These are phyloP conservation scores for Gryllus longicercus DNA, from an alignment of 2,888 invertebrate species.

Conservation along the genomic window DNA sequence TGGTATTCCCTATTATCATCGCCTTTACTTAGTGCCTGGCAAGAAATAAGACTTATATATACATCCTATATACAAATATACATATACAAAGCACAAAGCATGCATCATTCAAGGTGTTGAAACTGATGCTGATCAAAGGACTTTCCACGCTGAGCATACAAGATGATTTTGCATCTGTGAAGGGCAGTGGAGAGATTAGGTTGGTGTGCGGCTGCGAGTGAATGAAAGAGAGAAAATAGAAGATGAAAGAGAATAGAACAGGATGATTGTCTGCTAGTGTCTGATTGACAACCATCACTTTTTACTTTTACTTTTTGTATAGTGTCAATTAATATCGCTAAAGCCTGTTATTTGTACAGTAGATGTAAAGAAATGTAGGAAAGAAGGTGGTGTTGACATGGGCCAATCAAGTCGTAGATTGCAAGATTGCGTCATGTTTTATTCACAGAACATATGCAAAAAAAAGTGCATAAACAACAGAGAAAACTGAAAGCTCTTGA, in stretches of 20 bases:
- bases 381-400: not conserved
- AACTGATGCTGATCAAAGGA: not conserved
- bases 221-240: not conserved
- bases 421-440: not conserved
- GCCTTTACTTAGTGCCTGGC: constrained; percentile 37
- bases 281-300: not conserved
- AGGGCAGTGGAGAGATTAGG: no score
- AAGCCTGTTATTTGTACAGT: constrained; percentile 17
- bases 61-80: not conserved
- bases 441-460: not conserved
- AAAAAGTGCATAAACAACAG: not conserved
- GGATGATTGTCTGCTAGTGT: not conserved
- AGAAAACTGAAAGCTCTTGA: not conserved
- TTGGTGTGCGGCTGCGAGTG: not conserved
- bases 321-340: constrained; percentile 23
- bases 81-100: constrained; percentile 12
- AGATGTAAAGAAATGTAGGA: not conserved
- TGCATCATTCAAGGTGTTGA: constrained; percentile 12
- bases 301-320: constrained; percentile 4
- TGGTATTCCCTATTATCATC: constrained; percentile 25
- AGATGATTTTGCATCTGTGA: no score
- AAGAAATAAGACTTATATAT: constrained; percentile 30
- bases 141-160: not conserved
- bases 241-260: not conserved
- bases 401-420: not conserved